Evolutionary conservation across 2,113 vertebrate species (phyloP).

Genomic region (Todiramphus saurophagus): DNA sequence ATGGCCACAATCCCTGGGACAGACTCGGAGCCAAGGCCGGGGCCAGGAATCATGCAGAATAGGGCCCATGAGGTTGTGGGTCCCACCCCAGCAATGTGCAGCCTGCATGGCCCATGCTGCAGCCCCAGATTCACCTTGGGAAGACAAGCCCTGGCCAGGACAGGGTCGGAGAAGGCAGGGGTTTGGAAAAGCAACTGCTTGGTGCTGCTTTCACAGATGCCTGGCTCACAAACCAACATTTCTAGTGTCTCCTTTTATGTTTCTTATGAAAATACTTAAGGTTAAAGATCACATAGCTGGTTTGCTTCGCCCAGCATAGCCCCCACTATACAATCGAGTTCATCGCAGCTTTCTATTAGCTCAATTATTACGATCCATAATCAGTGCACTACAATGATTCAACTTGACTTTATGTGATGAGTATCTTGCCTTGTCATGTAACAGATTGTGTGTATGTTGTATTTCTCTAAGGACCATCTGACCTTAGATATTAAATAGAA

Average conservation of each 20-base stretch:
- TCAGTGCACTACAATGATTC: constrained; percentile 68
- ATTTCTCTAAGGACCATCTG: constrained; percentile 83
- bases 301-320: not conserved
- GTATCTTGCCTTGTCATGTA: constrained; percentile 80
- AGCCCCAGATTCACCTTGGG: not conserved
- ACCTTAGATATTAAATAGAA: constrained; percentile 82
- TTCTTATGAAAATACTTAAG: not conserved
- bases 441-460: constrained; percentile 82
- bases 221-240: not conserved
- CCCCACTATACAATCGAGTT: not conserved
- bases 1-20: not conserved
- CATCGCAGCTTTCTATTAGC: constrained; percentile 47
- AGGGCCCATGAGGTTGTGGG: not conserved
- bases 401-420: constrained; percentile 76
- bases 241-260: not conserved
- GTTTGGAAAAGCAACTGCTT: not conserved
- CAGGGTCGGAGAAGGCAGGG: fast-evolving
- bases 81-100: not conserved
- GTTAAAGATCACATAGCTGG: constrained; percentile 24
- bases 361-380: constrained; percentile 66
- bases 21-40: not conserved
- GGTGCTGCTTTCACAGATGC: not conserved
- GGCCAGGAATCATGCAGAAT: not conserved
- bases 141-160: not conserved
- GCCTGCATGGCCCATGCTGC: not conserved